Evolutionary conservation across 2,888 invertebrate genomes (phyloP).

Genomic region (Sarcophaga subvicina): DNA sequence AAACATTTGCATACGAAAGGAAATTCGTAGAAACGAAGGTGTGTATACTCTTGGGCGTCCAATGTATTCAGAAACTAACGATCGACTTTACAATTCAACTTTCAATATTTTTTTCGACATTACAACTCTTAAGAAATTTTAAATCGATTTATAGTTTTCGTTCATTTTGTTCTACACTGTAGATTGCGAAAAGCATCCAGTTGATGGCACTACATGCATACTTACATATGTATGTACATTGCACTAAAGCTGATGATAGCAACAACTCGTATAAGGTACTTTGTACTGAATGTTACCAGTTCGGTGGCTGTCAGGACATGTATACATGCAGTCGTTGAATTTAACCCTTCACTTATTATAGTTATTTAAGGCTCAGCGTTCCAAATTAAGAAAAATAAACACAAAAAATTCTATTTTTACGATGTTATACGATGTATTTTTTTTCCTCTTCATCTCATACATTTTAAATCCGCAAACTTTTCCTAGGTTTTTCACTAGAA

Average conservation of each 20-base stretch:
- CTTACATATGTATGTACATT: not conserved
- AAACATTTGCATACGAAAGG: no score
- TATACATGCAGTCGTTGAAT: not conserved
- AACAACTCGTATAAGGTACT: conserved; percentile 21
- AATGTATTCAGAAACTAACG: not conserved
- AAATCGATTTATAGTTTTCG: not conserved
- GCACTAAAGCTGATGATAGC: conserved; percentile 17
- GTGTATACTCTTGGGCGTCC: no score
- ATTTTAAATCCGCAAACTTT: conserved; percentile 36
- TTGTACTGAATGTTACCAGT: not conserved
- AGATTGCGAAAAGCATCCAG: not conserved
- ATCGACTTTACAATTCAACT: not conserved
- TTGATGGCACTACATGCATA: not conserved
- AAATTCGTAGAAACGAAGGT: no score
- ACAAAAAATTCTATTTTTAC: conserved; percentile 42
- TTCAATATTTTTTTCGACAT: not conserved
- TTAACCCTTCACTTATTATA: conserved; percentile 40
- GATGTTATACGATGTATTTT: conserved; percentile 13
- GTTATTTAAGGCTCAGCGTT: conserved; percentile 37
- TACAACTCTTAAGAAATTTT: not conserved
- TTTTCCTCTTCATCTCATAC: not conserved
- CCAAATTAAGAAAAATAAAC: conserved; percentile 59
- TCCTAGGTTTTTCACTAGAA: conserved; percentile 13
- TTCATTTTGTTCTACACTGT: conserved; percentile 5
- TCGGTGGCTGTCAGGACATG: conserved; percentile 3